These are phyloP conservation scores for Cephus nigrinus DNA, from an alignment of 2,888 invertebrate genomes.

Conservation along the genomic window DNA sequence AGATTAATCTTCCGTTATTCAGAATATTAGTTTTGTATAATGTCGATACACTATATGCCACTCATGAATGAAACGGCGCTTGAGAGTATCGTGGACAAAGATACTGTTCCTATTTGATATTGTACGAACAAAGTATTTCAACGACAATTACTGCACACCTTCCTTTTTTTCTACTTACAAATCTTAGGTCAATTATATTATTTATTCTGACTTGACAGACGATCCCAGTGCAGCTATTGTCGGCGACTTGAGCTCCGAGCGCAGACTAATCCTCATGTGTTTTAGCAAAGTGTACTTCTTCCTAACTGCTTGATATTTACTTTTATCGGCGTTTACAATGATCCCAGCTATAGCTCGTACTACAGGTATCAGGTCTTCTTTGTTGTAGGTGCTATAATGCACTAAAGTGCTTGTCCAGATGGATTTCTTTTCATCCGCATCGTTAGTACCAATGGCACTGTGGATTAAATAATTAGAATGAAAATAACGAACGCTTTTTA, in stretches of 20 bases:
- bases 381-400: conserved; percentile 81
- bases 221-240: conserved; percentile 39
- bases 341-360: conserved; percentile 77
- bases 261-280: conserved; percentile 74
- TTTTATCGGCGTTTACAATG: conserved; percentile 75
- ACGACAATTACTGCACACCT: conserved; percentile 12
- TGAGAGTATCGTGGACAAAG: not conserved
- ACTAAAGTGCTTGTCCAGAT: conserved; percentile 81
- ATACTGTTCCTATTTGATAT: conserved; percentile 10
- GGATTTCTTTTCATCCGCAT: conserved; percentile 60
- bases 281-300: conserved; percentile 74
- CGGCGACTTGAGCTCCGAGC: conserved; percentile 72
- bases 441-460: conserved; percentile 56
- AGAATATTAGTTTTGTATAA: no score
- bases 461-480: conserved; percentile 22
- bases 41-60: no score
- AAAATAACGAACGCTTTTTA: conserved; percentile 4
- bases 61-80: no score
- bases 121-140: conserved; percentile 27
- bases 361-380: conserved; percentile 76
- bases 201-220: conserved; percentile 15
- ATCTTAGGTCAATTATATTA: conserved; percentile 18
- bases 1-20: not conserved
- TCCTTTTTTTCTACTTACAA: conserved; percentile 18
- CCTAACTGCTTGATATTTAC: conserved; percentile 78